Evolutionary conservation across 2,113 vertebrate species (phyloP).

Genomic region (Centrocercus urophasianus): DNA sequence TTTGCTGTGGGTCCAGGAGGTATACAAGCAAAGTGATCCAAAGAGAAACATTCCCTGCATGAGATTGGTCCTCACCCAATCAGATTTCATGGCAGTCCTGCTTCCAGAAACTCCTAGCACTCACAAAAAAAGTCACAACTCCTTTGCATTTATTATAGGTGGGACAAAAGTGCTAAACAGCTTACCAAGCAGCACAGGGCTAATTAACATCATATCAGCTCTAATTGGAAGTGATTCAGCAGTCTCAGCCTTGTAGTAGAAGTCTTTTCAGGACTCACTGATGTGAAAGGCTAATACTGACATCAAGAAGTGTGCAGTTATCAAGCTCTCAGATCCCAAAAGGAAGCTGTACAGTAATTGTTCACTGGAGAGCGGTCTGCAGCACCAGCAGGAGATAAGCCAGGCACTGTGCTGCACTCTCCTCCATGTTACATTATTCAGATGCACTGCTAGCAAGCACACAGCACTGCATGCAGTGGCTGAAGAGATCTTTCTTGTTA

Average conservation of each 20-base stretch:
- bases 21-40: neutral
- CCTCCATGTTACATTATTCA: neutral
- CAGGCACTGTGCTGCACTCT: neutral
- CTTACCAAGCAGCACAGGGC: constrained; percentile 64
- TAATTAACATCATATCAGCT: constrained; percentile 71
- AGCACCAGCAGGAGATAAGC: neutral
- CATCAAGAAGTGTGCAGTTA: neutral
- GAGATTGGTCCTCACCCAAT: neutral
- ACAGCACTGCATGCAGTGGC: fast-evolving
- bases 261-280: constrained; percentile 35
- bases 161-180: constrained; percentile 59
- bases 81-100: neutral
- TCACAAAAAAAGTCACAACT: neutral
- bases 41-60: neutral
- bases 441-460: neutral
- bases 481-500: neutral
- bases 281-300: constrained; percentile 49
- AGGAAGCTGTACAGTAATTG: neutral
- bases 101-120: neutral
- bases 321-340: neutral
- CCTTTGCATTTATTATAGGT: constrained; percentile 14
- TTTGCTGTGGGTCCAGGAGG: neutral
- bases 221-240: constrained; percentile 66
- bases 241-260: constrained; percentile 5
- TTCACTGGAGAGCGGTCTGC: neutral